Base-by-base conservation (phyloP, 2,797 vertebrate genomes). In the Meriones psammophilus region DNA sequence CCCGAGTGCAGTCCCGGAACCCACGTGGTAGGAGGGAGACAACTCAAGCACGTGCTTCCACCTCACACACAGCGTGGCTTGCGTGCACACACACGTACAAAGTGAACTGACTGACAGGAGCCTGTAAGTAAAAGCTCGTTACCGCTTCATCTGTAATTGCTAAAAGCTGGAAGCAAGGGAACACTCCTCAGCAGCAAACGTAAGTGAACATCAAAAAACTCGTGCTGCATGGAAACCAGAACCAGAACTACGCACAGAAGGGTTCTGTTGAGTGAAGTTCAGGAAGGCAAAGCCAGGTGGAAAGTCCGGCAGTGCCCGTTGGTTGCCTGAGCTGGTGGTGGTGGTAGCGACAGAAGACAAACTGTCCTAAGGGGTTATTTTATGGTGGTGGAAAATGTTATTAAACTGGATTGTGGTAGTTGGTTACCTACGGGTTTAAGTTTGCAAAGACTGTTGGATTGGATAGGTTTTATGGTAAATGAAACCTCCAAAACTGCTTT, bases 381-480 rank as follows among this genome's bases (percentile, higher is more conserved):
- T 50, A 68, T 77, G 84, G 56, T 83, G 58, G 50, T 83, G 62
- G 89, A 76, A 96, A 91, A 79, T 80, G 71, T 94, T 93, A 71
- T 91, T 54, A 90, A 92, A 90, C 73, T 86, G 56, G 46, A 64
- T 78, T 77, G 3, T 74, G 71, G 84, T 64, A 17, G 42, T 79
- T 81, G 22, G 64, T 91, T 84, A 36, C 62, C 88, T 58, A 88
- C 22, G 58, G 42, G 22, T 81, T 80, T 89, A 80, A 54, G 88
- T 94, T 81, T 88, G 74, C 62, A 68, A 74, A 74, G 93, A 80
- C 54, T 88, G 50, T 93, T 85, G 62, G 91, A 91, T 94, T 66
- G 54, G 28, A 39, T 93, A 42, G 17, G 68, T 88, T 94, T 94
- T 88, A 71, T 78, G 68, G 68, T 89, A 94, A 90, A 89, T 76